Conservation (phyloP, 1,140 invertebrate species). For the Platyscapa corneri region DNA sequence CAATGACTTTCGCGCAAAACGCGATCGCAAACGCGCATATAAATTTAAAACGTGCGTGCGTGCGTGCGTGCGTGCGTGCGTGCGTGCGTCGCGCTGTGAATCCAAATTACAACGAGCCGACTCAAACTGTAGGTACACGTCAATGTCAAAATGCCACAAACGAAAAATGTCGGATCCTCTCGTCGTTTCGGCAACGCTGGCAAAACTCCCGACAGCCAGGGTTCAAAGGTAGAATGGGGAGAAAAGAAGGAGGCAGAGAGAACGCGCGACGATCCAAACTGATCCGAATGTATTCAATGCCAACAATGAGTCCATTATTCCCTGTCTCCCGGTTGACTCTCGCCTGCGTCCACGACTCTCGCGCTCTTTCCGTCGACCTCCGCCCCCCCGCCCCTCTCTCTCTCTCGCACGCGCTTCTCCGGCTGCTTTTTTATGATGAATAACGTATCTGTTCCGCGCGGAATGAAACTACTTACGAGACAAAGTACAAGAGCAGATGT, state of each 20-base stretch:
- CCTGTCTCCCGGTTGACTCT: neutral
- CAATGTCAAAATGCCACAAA: neutral
- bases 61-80: no score
- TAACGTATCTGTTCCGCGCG: neutral
- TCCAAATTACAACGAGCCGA: neutral
- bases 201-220: neutral
- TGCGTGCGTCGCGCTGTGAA: neutral
- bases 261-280: neutral
- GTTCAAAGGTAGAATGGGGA: neutral
- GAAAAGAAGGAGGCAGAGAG: neutral
- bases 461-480: neutral
- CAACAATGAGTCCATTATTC: slow-evolving; percentile 22
- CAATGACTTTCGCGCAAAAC: no score
- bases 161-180: neutral
- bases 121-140: neutral
- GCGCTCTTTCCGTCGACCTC: no score
- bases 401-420: neutral
- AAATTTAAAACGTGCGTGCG: no score
- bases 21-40: no score
- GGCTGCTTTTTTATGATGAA: neutral
- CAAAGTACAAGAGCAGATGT: neutral
- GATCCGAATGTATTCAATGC: slow-evolving; percentile 30
- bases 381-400: no score
- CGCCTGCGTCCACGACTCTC: neutral
- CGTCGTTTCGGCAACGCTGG: neutral